A percentile compares a stretch with the other conserved stretches of the same genome.
Evolutionary conservation across 1,140 invertebrate genomes (phyloP).

Genomic region (Aphaenogaster floridana): DNA sequence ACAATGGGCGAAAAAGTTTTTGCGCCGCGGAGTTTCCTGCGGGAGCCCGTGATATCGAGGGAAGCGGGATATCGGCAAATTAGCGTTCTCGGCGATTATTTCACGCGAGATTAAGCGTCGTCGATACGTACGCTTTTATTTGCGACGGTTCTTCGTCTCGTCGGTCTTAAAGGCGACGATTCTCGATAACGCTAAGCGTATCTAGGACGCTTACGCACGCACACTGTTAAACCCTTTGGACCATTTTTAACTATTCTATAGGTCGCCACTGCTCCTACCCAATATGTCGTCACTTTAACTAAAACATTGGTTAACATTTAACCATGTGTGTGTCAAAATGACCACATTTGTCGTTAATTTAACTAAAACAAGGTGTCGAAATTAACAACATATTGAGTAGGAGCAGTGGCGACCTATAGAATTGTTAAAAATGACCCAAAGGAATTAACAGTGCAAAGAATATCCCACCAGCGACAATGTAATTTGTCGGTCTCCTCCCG

Average conservation of each 20-base stretch:
- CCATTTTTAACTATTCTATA: too few species aligned
- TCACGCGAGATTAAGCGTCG: conserved; percentile 29
- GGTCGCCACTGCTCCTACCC: too few species aligned
- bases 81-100: conserved; percentile 40
- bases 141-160: neutral
- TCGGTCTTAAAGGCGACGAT: neutral
- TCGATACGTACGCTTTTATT: conserved; percentile 13
- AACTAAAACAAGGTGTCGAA: too few species aligned
- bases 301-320: too few species aligned
- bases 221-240: too few species aligned
- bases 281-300: too few species aligned
- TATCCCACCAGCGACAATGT: neutral
- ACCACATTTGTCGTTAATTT: too few species aligned
- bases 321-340: too few species aligned
- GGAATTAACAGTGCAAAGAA: neutral
- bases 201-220: neutral
- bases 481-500: neutral
- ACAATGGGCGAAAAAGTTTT: conserved; percentile 79
- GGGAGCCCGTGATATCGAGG: conserved; percentile 10
- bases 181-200: neutral
- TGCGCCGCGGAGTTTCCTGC: conserved; percentile 56
- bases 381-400: too few species aligned
- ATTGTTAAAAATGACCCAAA: too few species aligned
- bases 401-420: too few species aligned
- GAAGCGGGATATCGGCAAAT: conserved; percentile 26